These are phyloP conservation scores for Monopis laevigella DNA, from an alignment of 2,888 invertebrate species.

Conservation along the genomic window DNA sequence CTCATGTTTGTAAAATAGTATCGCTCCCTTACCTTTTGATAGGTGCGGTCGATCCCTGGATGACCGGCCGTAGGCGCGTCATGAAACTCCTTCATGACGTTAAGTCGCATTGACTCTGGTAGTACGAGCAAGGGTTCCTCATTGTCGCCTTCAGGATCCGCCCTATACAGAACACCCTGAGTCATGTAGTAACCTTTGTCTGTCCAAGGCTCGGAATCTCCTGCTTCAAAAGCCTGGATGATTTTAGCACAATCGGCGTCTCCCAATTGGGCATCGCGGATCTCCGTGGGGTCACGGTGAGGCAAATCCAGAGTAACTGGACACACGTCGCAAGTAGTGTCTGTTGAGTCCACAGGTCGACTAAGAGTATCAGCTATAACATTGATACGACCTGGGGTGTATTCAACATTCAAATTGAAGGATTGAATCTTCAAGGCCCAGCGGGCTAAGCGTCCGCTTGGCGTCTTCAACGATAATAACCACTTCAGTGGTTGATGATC, in stretches of 20 bases:
- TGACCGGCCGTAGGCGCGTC: constrained; percentile 20
- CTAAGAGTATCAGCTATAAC: constrained; percentile 35
- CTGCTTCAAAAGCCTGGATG: constrained; percentile 19
- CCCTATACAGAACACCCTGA: constrained; percentile 12
- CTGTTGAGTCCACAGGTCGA: constrained; percentile 15
- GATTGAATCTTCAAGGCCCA: constrained; percentile 38
- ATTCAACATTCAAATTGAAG: constrained; percentile 29
- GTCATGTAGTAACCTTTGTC: constrained; percentile 12
- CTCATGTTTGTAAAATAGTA: constrained; percentile 23
- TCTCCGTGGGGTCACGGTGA: constrained; percentile 10
- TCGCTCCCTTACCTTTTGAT: constrained; percentile 12
- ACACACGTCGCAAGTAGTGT: constrained; percentile 19
- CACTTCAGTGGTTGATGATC: constrained; percentile 47
- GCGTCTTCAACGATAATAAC: constrained; percentile 37
- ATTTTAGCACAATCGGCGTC: constrained; percentile 21
- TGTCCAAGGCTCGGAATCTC: constrained; percentile 10
- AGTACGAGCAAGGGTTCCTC: constrained; percentile 12
- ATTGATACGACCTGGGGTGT: constrained; percentile 30
- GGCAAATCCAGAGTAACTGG: constrained; percentile 19
- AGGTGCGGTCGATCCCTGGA: constrained; percentile 18
- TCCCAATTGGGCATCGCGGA: constrained; percentile 17
- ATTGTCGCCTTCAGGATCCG: constrained; percentile 7
- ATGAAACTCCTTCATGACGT: constrained; percentile 18
- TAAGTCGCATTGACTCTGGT: constrained; percentile 10
- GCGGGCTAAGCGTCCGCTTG: constrained; percentile 35